phyloP scores from a whole-genome alignment of 2,888 invertebrate species.

The Clitarchus hookeri region DNA sequence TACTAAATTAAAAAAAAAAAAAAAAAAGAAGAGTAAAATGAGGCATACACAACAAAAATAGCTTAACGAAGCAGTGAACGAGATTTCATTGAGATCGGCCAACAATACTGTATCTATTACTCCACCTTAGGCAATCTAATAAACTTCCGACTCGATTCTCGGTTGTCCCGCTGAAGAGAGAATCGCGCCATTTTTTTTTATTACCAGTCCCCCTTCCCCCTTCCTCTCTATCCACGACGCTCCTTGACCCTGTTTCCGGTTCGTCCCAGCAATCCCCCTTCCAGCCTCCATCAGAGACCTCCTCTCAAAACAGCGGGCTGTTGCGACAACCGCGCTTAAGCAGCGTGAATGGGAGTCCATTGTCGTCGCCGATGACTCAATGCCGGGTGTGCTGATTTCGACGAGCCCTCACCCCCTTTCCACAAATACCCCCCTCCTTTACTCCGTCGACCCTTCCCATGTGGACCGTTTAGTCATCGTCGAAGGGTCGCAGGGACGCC shows the following conservation, averaged over 20 bases:
- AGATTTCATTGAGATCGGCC: no score
- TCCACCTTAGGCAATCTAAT: no score
- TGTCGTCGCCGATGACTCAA: not conserved
- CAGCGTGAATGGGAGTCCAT: not conserved
- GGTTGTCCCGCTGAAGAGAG: no score
- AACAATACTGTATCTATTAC: no score
- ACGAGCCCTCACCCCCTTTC: not conserved
- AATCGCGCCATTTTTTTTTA: no score
- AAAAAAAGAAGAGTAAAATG: no score
- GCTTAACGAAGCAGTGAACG: no score
- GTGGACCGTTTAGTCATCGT: not conserved
- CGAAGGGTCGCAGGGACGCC: not conserved
- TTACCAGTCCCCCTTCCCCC: no score
- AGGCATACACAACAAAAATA: no score
- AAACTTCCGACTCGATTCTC: no score
- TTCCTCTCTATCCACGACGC: not conserved
- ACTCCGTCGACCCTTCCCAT: not conserved
- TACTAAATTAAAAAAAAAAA: no score
- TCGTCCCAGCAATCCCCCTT: not conserved
- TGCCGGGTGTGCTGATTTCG: conserved; percentile 14
- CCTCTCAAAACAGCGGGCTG: not conserved
- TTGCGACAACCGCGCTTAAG: not conserved
- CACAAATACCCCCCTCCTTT: not conserved
- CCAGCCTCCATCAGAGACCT: no score
- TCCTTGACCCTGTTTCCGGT: not conserved